Conservation (phyloP, 1,140 invertebrate genomes). For the Trissolcus basalis region DNA sequence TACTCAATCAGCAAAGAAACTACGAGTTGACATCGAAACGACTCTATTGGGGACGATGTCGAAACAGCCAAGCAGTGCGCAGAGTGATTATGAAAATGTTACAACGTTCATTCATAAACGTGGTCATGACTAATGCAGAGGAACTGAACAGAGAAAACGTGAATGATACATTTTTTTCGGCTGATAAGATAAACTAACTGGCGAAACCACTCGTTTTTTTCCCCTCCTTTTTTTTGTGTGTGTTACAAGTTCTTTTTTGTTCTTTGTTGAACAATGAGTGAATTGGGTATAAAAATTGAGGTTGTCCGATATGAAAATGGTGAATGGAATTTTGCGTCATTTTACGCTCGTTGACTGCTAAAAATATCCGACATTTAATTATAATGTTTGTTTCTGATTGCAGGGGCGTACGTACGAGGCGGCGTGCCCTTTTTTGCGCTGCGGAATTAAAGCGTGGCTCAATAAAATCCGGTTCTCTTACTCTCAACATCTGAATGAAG, state of each 20-base stretch:
- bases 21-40: not conserved
- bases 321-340: not conserved
- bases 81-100: constrained; percentile 16
- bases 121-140: constrained; percentile 17
- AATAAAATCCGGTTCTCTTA: too few relatives aligned
- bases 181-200: constrained; percentile 17
- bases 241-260: too few relatives aligned
- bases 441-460: too few relatives aligned
- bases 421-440: too few relatives aligned
- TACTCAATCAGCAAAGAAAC: not conserved
- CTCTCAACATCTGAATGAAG: too few relatives aligned
- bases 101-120: constrained; percentile 30
- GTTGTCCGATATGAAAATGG: constrained; percentile 1
- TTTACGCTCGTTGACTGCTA: constrained; percentile 16
- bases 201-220: too few relatives aligned
- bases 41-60: not conserved
- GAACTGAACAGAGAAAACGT: constrained; percentile 13
- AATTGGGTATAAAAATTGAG: not conserved
- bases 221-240: too few relatives aligned
- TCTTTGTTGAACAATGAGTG: not conserved
- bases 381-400: constrained; percentile 12
- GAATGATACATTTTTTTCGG: constrained; percentile 22
- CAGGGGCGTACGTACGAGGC: constrained; percentile 6
- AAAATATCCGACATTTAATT: constrained; percentile 24
- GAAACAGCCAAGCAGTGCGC: not conserved